Evolutionary conservation across 2,113 vertebrate species (phyloP), one percentile per base, ranked within the genome.

Genomic region (Scortum barcoo): DNA sequence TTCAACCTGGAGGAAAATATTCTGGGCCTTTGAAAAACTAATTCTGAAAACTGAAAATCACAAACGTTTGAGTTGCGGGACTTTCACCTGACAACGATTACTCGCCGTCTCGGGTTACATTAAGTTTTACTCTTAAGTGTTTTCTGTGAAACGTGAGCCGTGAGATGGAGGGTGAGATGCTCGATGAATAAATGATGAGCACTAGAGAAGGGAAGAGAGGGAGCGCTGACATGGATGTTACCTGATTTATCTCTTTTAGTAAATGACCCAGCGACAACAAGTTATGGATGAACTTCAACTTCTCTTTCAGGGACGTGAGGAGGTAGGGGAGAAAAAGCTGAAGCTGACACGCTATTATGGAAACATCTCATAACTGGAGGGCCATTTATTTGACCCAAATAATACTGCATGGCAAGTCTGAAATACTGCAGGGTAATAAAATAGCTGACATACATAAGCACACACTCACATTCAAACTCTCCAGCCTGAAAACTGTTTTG

Each of bases 131-230:
- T 83, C 60, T 78, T 76, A 40, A 76, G 86, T 81, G 80, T 61
- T 76, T 65, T 75, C 63, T 36, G 75, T 81, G 86, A 80, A 87
- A 92, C 73, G 65, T 75, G 76, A 91, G 72, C 69, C 73, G 26
- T 81, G 86, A 87, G 30, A 82, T 86, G 85, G 72, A 93, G 73
- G 82, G 80, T 81, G 89, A 91, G 80, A 92, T 62, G 84, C 50
- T 56, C 0, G 1, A 83, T 92, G 87, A 93, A 92, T 92, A 79
- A 91, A 89, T 75, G 62, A 92, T 88, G 74, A 80, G 69, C 20
- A 86, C 2, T 58, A 73, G 36, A 77, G n/a, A 83, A 62, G 58
- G 42, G 38, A 50, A 33, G 57, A 65, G 60, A 17, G 60, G 65
- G 76, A 83, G 54, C 0, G 20, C 33, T 56, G 85, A 76, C 36